phyloP scores from a whole-genome alignment of 1,140 invertebrate genomes.

The Spodoptera litura region DNA sequence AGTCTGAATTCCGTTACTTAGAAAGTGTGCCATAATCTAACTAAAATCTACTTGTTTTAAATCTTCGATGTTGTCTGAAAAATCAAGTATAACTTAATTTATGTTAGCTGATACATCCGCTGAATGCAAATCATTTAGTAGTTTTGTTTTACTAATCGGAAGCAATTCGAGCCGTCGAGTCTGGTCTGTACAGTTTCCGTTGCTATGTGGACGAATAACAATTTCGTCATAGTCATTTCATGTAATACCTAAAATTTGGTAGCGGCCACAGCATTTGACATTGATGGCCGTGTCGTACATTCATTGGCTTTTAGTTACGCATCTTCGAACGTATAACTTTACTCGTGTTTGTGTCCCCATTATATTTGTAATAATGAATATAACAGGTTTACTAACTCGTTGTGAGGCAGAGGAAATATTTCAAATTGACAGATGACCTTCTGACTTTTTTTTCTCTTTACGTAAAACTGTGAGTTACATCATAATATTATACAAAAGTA shows the following conservation, averaged over 20 bases:
- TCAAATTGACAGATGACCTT: constrained; percentile 35
- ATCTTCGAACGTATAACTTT: constrained; percentile 25
- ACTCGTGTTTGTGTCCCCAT: constrained; percentile 3
- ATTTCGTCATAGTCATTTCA: neutral
- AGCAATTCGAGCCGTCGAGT: constrained; percentile 10
- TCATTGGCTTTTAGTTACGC: constrained; percentile 35
- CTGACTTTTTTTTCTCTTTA: constrained; percentile 18
- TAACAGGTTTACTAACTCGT: constrained; percentile 27
- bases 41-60: neutral
- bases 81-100: neutral
- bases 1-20: constrained; percentile 1
- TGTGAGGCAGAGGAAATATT: constrained; percentile 25
- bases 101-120: neutral
- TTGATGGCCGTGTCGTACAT: constrained; percentile 12
- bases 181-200: constrained; percentile 9
- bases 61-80: neutral
- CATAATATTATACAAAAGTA: constrained; percentile 23
- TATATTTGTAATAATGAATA: constrained; percentile 26
- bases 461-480: constrained; percentile 19
- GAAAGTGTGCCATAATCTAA: constrained; percentile 12
- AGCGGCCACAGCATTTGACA: constrained; percentile 7
- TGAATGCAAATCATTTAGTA: neutral
- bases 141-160: constrained; percentile 16
- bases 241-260: neutral
- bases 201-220: neutral